These are phyloP conservation scores for Drosophila neonasuta DNA, from an alignment of 2,888 invertebrate genomes.

Conservation along the genomic window DNA sequence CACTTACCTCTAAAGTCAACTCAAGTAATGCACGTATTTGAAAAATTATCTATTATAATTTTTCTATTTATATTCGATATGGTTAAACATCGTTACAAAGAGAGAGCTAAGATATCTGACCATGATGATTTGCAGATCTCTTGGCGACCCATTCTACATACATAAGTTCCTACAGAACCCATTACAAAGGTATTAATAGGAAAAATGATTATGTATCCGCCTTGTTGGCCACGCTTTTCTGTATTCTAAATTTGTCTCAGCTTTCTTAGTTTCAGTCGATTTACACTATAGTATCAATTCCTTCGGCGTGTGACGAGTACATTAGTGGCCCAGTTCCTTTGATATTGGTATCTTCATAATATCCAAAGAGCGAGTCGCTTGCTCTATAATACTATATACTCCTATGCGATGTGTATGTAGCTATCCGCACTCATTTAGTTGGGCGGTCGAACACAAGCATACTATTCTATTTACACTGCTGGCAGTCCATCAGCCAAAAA, in stretches of 20 bases:
- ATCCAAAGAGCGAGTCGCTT: slow-evolving; percentile 13
- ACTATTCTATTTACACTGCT: slow-evolving; percentile 51
- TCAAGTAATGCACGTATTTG: too few relatives aligned
- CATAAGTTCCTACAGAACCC: neutral
- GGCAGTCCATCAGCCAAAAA: slow-evolving; percentile 49
- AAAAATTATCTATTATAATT: too few relatives aligned
- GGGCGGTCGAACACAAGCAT: slow-evolving; percentile 42
- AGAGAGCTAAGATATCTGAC: too few relatives aligned
- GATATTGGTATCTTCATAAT: slow-evolving; percentile 27
- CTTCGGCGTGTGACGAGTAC: slow-evolving; percentile 23
- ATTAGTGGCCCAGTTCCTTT: slow-evolving; percentile 32
- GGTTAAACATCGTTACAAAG: neutral
- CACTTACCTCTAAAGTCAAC: neutral
- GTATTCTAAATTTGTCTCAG: slow-evolving; percentile 13
- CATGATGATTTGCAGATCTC: too few relatives aligned
- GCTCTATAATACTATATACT: neutral
- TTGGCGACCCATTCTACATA: neutral
- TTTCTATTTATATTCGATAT: neutral
- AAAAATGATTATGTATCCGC: slow-evolving; percentile 25
- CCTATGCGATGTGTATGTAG: neutral
- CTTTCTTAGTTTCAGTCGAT: slow-evolving; percentile 16
- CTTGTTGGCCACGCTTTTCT: slow-evolving; percentile 1
- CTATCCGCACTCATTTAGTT: slow-evolving; percentile 14
- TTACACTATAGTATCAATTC: slow-evolving; percentile 23
- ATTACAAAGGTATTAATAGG: neutral